Conservation (phyloP, 1,140 invertebrate genomes). For the Aphaenogaster floridana region DNA sequence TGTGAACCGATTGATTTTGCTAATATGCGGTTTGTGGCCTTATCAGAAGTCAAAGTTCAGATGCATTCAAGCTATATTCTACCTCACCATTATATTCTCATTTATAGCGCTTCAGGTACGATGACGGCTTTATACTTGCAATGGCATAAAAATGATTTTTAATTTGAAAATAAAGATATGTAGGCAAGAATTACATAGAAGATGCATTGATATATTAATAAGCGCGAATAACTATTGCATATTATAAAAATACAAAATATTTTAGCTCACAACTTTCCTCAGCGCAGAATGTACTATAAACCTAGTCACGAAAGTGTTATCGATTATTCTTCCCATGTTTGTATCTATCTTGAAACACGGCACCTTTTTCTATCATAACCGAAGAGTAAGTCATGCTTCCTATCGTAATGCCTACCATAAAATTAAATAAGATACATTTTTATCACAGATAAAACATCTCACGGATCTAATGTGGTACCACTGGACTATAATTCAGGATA, state of each 20-base stretch:
- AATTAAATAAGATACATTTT: neutral
- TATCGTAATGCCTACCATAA: neutral
- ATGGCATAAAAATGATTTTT: neutral
- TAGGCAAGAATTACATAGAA: neutral
- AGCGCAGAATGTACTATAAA: neutral
- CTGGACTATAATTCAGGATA: slow-evolving; percentile 8
- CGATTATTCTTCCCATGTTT: slow-evolving; percentile 5
- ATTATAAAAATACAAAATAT: slow-evolving; percentile 16
- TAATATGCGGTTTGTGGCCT: slow-evolving; percentile 20
- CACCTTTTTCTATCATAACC: neutral
- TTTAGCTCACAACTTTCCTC: neutral
- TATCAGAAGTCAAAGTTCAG: slow-evolving; percentile 15
- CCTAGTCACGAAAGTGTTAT: slow-evolving; percentile 30
- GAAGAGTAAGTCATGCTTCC: neutral
- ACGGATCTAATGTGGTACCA: slow-evolving; percentile 24
- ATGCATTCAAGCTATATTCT: neutral
- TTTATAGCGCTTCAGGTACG: slow-evolving; percentile 23
- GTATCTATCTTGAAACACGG: slow-evolving; percentile 2
- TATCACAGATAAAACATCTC: slow-evolving; percentile 17
- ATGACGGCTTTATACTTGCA: neutral
- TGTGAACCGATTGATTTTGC: slow-evolving; percentile 25
- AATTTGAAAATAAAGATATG: slow-evolving; percentile 4
- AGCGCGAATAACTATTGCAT: neutral
- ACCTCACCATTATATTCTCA: neutral
- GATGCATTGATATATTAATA: neutral